Evolutionary conservation across 30 jellyfish, hydroid and myxozoan species (phyloP), one percentile per base, ranked within the genome.

Genomic region (Sanderia malayensis): DNA sequence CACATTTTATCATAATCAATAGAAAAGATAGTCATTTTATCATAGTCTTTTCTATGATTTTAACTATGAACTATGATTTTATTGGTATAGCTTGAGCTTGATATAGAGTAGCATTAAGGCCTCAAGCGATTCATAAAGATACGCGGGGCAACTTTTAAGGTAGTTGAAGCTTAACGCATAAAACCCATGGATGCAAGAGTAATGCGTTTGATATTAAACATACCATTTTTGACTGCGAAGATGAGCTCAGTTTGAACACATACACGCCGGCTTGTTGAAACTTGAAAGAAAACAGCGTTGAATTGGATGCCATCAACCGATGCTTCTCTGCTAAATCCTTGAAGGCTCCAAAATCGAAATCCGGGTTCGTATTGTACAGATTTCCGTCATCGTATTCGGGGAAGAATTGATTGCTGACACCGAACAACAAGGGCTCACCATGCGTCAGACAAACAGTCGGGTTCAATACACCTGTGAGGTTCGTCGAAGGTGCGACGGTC

Each of bases 341-440:
- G 65, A 90, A 90, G 13, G 95, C 98, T 22, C 95, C 98, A 71
- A 52, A 77, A 68, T 90, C 98, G 58, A 90, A 90, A 29, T 84
- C 59, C 1, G 96, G 96, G 28, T 90, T 90, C 44, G 98, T 90
- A 63, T 90, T 90, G 89, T 82, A 90, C 68, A 90, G 73, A 58
- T 84, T 90, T 33, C 75, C 79, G 44, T 83, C 94, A 30, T 90
- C 98, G 55, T 90, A 90, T 47, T 70, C 90, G 0, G 98, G 98
- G 82, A 69, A 90, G 52, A 46, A 67, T 25, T 90, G 67, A 44
- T 90, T 84, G 55, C 82, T 73, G 34, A 90, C 98, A 58, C 94
- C 94, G 44, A 90, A 90, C 61, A 90, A 33, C 59, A 90, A 26
- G 18, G 83, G 93, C 31, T 90, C 98, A 45, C 88, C 88, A 46